Evolutionary conservation across 2,888 invertebrate species (phyloP).

Genomic region (Sialis fuliginosa): DNA sequence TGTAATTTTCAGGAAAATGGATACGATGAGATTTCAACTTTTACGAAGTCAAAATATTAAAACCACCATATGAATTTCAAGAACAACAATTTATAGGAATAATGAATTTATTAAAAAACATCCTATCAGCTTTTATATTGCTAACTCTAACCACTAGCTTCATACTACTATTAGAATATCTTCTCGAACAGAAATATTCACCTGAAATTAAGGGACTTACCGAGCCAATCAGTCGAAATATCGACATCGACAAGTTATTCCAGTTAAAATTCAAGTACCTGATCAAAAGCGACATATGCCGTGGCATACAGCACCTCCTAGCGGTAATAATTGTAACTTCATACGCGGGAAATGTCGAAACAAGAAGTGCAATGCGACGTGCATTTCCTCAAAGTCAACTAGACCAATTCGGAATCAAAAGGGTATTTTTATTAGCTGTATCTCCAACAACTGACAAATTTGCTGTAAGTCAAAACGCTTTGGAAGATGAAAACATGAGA

Average conservation of each 20-base stretch:
- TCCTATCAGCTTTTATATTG: not conserved
- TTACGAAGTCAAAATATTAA: no score
- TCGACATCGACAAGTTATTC: constrained; percentile 12
- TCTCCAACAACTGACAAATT: constrained; percentile 33
- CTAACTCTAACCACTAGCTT: not conserved
- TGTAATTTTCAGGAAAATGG: no score
- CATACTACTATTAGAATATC: not conserved
- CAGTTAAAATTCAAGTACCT: constrained; percentile 16
- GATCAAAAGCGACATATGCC: constrained; percentile 8
- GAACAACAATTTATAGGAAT: not conserved
- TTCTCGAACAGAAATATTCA: not conserved
- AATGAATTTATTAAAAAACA: not conserved
- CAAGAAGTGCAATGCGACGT: constrained; percentile 49
- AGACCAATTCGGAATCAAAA: constrained; percentile 33
- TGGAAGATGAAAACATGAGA: constrained; percentile 39
- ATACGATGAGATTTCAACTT: no score
- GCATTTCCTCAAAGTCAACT: constrained; percentile 42
- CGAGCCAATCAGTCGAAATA: not conserved
- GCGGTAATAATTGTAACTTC: constrained; percentile 50
- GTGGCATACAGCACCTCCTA: constrained; percentile 12
- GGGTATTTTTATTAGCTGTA: constrained; percentile 52
- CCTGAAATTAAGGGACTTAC: not conserved
- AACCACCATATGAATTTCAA: no score
- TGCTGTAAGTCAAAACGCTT: constrained; percentile 32
- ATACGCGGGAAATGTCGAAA: constrained; percentile 51